These are phyloP conservation scores for Brachionus rotundiformis DNA, from an alignment of 1,140 invertebrate species.

Conservation along the genomic window DNA sequence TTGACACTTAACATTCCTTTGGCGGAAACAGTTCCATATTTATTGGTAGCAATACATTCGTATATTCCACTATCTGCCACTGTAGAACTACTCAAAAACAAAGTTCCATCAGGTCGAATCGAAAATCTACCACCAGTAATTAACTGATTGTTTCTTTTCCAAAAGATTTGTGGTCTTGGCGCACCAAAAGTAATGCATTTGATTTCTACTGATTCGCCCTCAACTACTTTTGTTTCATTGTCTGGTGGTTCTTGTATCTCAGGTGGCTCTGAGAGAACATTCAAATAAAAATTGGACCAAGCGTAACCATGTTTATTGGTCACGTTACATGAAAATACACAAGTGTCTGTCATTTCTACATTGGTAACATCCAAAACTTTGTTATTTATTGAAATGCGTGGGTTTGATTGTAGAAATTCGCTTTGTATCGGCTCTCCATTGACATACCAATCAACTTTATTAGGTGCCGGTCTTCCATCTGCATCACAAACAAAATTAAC, in stretches of 20 bases:
- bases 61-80: conserved; percentile 49
- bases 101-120: conserved; percentile 36
- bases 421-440: conserved; percentile 82
- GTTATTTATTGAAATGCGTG: conserved; percentile 68
- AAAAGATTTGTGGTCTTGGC: conserved; percentile 47
- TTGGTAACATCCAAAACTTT: conserved; percentile 79
- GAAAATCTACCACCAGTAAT: conserved; percentile 51
- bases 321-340: conserved; percentile 97
- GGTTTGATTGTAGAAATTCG: conserved; percentile 66
- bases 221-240: conserved; percentile 32
- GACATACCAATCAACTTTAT: conserved; percentile 87
- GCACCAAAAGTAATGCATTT: conserved; percentile 48
- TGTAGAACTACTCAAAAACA: conserved; percentile 30
- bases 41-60: conserved; percentile 43
- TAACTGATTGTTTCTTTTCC: conserved; percentile 42
- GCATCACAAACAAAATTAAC: conserved; percentile 84
- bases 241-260: conserved; percentile 47
- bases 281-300: conserved; percentile 95
- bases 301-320: conserved; percentile 96
- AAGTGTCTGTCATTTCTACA: conserved; percentile 83
- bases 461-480: conserved; percentile 80
- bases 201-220: conserved; percentile 24
- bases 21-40: conserved; percentile 33
- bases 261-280: conserved; percentile 72
- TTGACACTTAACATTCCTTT: conserved; percentile 49